A percentile compares a stretch with the other conserved stretches of the same genome.
Conservation (phyloP, 2,797 vertebrate species). For the Molossus molossus region DNA sequence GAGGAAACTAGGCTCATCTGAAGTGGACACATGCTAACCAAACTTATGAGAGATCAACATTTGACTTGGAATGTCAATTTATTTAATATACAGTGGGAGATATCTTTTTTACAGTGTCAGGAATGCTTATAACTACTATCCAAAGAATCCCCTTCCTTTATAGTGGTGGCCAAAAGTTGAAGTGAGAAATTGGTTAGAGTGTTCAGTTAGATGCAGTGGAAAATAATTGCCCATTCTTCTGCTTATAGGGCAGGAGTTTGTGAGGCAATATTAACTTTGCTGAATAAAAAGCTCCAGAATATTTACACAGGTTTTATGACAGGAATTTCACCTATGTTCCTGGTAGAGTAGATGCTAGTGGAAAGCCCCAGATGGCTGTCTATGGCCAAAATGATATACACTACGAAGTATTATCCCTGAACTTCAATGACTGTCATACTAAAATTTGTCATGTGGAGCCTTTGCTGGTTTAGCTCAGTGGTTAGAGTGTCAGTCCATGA, state of each 20-base stretch:
- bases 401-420: slow-evolving; percentile 99
- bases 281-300: too few species aligned
- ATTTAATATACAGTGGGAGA: neutral
- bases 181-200: neutral
- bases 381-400: slow-evolving; percentile 99
- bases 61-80: neutral
- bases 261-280: too few species aligned
- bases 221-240: too few species aligned
- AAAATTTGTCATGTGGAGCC: slow-evolving; percentile 94
- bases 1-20: neutral
- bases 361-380: slow-evolving; percentile 97
- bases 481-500: too few species aligned
- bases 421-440: slow-evolving; percentile 99
- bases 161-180: neutral
- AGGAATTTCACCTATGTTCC: slow-evolving; percentile 99
- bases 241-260: too few species aligned
- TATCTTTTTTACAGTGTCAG: neutral
- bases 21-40: neutral
- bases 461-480: too few species aligned
- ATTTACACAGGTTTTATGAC: slow-evolving; percentile 95
- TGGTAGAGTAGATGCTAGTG: slow-evolving; percentile 96
- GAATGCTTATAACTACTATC: neutral
- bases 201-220: neutral
- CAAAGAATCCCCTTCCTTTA: neutral
- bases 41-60: neutral